Evolutionary conservation across 2,113 vertebrate genomes (phyloP), one percentile per base, ranked within the genome.

Genomic region (Centropus bengalensis): DNA sequence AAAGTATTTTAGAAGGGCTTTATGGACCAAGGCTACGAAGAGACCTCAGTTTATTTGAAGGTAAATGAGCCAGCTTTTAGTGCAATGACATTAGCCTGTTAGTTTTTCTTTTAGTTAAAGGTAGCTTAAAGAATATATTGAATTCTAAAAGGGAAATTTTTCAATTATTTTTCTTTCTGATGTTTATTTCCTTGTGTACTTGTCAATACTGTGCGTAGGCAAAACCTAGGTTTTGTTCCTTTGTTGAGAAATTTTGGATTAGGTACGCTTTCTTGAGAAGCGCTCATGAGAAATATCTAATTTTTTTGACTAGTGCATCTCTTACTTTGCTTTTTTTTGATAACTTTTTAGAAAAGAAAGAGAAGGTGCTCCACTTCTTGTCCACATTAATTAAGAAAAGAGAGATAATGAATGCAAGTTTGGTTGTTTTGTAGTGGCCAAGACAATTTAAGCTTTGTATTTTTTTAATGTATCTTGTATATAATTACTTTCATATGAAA

Each of bases 1-100:
- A 99, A 98, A 99, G 99, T 98, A 99, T 99, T 97, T 98, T 99
- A 98, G 99, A 99, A 98, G 99, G 99, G 97, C 99, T 99, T 98
- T 99, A 99, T 99, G 99, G 99, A 97, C 98, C 98, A 97, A 98
- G 99, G 98, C 98, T 99, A 97, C 98, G 99, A 98, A 99, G 98
- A 98, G 99, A 99, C 98, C 98, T 99, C 97, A 99, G 98, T 98
- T 99, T 99, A 98, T 99, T 99, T 98, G 99, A 99, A 98, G 99
- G 99, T 99, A 98, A 98, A 98, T 75, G 33, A 92, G 42, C 27
- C 56, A 84, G 56, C 90, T 76, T 79, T 88, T 83, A 91, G 68
- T 68, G n/a, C 30, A 75, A 51, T 85, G 14, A 66, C 22, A n/a
- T 84, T 81, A 82, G 86, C 26, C 74, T 80, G 30, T n/a, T 93